Percentiles rank a stretch among this genome's conserved stretches.
These are phyloP conservation scores for Sylvia atricapilla DNA, from an alignment of 2,113 vertebrate species.

Conservation along the genomic window DNA sequence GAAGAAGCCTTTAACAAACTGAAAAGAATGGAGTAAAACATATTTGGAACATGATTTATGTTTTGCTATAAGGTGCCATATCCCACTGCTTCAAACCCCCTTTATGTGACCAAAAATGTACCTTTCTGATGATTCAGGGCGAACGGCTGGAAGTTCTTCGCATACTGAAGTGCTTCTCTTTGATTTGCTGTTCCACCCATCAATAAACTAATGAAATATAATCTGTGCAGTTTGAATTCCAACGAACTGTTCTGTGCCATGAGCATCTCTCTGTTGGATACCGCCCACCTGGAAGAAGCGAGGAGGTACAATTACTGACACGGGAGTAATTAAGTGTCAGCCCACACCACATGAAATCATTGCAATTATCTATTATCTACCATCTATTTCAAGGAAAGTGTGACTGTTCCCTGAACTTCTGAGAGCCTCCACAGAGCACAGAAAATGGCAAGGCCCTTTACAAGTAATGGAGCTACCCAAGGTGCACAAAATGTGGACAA, in stretches of 20 bases:
- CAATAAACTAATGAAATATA: conserved; percentile 85
- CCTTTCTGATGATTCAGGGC: conserved; percentile 87
- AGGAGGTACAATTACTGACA: background rate
- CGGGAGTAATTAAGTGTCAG: background rate
- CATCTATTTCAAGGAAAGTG: background rate
- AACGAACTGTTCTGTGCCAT: conserved; percentile 86
- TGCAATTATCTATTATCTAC: background rate
- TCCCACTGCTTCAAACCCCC: background rate
- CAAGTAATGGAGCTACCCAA: background rate
- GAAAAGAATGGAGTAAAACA: background rate
- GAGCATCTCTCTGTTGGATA: conserved; percentile 86
- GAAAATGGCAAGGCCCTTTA: background rate
- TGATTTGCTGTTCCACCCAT: conserved; percentile 86
- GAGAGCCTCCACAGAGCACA: background rate
- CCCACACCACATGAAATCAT: background rate
- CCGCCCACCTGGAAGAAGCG: conserved; percentile 77
- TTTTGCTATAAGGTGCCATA: background rate
- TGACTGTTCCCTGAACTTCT: background rate
- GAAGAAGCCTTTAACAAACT: background rate
- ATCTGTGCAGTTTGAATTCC: conserved; percentile 84
- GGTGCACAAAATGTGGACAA: rapidly evolving
- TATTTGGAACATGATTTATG: background rate
- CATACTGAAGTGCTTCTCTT: conserved; percentile 83
- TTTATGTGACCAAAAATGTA: background rate
- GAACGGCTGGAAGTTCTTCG: conserved; percentile 85